A percentile compares a stretch with the other conserved stretches of the same genome.
Conservation (phyloP, 1,140 invertebrate genomes). For the Apis cerana region DNA sequence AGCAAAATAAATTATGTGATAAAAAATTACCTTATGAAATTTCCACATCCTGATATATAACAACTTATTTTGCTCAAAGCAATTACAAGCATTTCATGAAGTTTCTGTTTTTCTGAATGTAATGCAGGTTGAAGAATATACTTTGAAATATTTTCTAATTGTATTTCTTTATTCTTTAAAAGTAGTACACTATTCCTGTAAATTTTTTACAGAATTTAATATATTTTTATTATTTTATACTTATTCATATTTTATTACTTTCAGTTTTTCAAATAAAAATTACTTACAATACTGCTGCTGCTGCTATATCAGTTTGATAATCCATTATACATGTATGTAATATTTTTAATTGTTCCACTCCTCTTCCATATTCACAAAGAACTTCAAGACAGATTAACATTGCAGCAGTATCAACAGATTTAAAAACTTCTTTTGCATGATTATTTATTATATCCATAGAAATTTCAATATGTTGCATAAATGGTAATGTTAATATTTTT, state of each 20-base stretch:
- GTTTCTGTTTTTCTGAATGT: constrained; percentile 52
- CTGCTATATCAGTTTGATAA: constrained; percentile 62
- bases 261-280: constrained; percentile 25
- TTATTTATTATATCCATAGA: constrained; percentile 53
- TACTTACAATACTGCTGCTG: constrained; percentile 70
- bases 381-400: constrained; percentile 71
- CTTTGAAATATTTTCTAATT: constrained; percentile 67
- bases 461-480: constrained; percentile 54
- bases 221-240: background rate
- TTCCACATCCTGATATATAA: constrained; percentile 67
- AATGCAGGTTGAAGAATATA: constrained; percentile 70
- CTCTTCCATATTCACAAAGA: constrained; percentile 63
- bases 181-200: constrained; percentile 66
- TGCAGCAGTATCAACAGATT: constrained; percentile 62
- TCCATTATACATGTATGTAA: constrained; percentile 62
- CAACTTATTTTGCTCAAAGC: constrained; percentile 72
- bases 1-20: background rate
- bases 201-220: constrained; percentile 6
- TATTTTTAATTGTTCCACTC: constrained; percentile 64
- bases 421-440: constrained; percentile 54
- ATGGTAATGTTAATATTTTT: constrained; percentile 66
- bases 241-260: background rate
- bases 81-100: constrained; percentile 69
- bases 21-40: constrained; percentile 67
- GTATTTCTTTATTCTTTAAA: constrained; percentile 61